Base-by-base conservation (phyloP, 2,797 vertebrate genomes). In the Gallinago stenura region DNA sequence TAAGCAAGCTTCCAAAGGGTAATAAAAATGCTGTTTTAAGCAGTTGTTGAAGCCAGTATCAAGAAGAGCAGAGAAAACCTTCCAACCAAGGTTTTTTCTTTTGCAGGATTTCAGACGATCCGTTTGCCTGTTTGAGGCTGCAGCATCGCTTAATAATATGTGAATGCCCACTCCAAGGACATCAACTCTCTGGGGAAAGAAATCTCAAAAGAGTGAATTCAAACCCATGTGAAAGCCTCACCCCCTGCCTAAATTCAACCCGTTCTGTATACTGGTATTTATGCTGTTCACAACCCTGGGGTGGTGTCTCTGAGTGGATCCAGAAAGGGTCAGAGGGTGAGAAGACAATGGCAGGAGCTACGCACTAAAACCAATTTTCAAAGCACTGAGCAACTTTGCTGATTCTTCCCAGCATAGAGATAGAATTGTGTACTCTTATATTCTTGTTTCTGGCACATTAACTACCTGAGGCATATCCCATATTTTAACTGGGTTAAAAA, bases 221-320 rank as follows among this genome's bases (percentile, higher is more conserved):
- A 57, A 82, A 43, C 19, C 45, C 54, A 25, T 2, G 0, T 3
- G 15, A 50, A 35, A 46, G 43, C 17, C 51, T 91, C n/a, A 12
- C 2, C 9, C 11, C 12, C 9, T 3, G 3, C 0, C 5, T n/a
- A 22, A 46, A 72, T 62, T 26, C 39, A 62, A 1, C 21, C 17
- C 33, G 0, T 30, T 13, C 58, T 46, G 14, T 15, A 4, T 4
- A 4, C 28, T 10, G n/a, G 30, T 22, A n/a, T 68, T 62, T 24
- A 33, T 2, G 10, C 45, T 0, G 0, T 10, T 54, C 17, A 24
- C 24, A 31, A 48, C 28, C 12, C 15, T 39, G 66, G 33, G 17
- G 51, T 15, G 24, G 14, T n/a, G 43, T 48, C 68, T 58, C 60
- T 7, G 9, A 9, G 26, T 17, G 2, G 1, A 12, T 24, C 5